phyloP scores from a whole-genome alignment of 2,888 invertebrate species.

The Halictus quadricinctus region DNA sequence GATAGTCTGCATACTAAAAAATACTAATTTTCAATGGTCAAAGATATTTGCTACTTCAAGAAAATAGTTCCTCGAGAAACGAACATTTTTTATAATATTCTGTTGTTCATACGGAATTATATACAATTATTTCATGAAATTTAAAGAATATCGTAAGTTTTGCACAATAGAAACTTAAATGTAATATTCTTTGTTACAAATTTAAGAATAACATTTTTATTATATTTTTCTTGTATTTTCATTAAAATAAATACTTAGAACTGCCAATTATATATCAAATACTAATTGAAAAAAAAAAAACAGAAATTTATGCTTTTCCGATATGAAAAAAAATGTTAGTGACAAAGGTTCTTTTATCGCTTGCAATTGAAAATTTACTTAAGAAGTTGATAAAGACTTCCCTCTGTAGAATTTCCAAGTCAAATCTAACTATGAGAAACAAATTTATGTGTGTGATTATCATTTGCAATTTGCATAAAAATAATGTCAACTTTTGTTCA shows the following conservation, averaged over 20 bases:
- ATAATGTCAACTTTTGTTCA: constrained; percentile 49
- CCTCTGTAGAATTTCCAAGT: not conserved
- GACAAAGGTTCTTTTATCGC: not conserved
- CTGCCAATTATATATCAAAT: not conserved
- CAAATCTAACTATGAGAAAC: not conserved
- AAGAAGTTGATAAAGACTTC: not conserved
- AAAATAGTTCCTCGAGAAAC: constrained; percentile 8
- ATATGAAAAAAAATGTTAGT: not conserved
- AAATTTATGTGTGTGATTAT: not conserved
- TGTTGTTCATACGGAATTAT: not conserved
- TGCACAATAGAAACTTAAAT: not conserved
- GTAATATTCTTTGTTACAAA: not conserved
- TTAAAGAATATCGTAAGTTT: not conserved
- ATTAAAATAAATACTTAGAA: not conserved
- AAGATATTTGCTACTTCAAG: constrained; percentile 37
- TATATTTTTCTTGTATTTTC: not conserved
- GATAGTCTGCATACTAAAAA: constrained; percentile 17
- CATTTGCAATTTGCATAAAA: not conserved
- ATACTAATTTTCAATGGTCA: constrained; percentile 30
- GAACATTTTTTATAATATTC: constrained; percentile 9
- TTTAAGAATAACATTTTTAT: not conserved
- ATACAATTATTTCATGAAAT: not conserved
- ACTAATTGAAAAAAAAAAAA: not conserved
- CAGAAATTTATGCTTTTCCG: not conserved
- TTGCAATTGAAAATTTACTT: not conserved